phyloP scores from a whole-genome alignment of 2,113 vertebrate species.

The Indri indri region DNA sequence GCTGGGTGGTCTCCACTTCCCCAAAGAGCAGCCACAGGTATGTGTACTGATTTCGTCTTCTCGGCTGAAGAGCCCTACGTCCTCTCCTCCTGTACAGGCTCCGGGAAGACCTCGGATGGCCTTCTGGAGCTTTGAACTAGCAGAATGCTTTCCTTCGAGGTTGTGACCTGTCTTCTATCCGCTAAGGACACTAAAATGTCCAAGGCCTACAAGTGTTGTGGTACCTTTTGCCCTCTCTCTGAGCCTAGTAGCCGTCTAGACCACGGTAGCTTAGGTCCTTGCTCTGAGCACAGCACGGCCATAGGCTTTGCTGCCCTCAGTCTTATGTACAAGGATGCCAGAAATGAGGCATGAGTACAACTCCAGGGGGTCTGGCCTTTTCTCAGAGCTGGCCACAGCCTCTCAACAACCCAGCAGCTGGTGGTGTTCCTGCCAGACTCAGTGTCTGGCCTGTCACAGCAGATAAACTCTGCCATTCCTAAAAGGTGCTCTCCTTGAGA shows the following conservation, averaged over 20 bases:
- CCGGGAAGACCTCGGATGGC: not conserved
- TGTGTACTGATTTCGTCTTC: not conserved
- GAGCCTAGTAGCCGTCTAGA: not conserved
- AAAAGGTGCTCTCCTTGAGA: not conserved
- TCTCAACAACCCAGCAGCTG: not conserved
- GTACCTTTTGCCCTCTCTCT: not conserved
- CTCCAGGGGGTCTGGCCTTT: not conserved
- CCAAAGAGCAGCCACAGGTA: constrained; percentile 92
- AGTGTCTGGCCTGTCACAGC: not conserved
- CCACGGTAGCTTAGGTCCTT: not conserved
- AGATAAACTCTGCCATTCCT: not conserved
- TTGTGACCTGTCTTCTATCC: not conserved
- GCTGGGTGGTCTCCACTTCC: constrained; percentile 95
- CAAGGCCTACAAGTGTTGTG: not conserved
- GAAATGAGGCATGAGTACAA: not conserved
- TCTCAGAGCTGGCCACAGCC: not conserved
- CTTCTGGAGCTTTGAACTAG: not conserved
- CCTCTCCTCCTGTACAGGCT: not conserved
- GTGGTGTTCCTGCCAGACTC: not conserved
- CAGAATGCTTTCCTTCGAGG: not conserved
- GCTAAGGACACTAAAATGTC: not conserved
- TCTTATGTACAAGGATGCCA: not conserved
- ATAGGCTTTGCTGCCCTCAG: not conserved
- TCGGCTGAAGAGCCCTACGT: not conserved
- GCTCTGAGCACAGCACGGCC: not conserved